These are phyloP conservation scores for Macropus fuliginosus DNA, from an alignment of 2,797 vertebrate genomes.

Conservation along the genomic window DNA sequence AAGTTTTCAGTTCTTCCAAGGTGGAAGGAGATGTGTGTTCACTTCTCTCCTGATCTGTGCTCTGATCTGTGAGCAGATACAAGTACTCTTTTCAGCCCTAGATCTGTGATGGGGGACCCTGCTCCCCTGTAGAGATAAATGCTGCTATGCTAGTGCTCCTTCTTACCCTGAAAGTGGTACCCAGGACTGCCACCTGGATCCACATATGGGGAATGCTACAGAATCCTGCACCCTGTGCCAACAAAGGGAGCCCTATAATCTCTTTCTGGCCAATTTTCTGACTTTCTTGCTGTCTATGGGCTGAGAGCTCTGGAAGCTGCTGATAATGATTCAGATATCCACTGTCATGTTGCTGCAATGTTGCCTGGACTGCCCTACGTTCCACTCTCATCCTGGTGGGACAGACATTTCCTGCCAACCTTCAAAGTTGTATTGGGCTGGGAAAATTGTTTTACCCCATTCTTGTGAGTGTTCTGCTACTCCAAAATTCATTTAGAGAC, in stretches of 20 bases:
- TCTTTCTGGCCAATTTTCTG: neutral
- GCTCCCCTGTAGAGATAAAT: neutral
- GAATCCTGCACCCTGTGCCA: neutral
- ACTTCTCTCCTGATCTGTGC: neutral
- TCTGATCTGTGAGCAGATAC: neutral
- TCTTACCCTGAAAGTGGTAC: neutral
- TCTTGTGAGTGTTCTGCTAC: neutral
- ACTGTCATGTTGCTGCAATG: neutral
- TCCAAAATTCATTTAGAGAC: neutral
- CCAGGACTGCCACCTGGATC: neutral
- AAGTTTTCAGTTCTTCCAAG: neutral
- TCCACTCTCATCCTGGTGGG: neutral
- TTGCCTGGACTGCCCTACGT: neutral
- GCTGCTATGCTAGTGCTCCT: neutral
- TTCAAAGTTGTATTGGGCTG: neutral
- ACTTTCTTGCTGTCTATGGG: neutral
- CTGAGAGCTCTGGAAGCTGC: neutral
- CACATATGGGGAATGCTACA: neutral
- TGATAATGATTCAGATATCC: neutral
- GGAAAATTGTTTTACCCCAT: neutral
- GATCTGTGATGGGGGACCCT: neutral
- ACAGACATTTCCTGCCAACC: neutral
- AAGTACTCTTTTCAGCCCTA: neutral
- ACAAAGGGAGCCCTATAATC: neutral
- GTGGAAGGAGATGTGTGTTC: neutral